A percentile compares a stretch with the other conserved stretches of the same genome.
Evolutionary conservation across 2,797 vertebrate species (phyloP).

Genomic region (Furcifer pardalis): DNA sequence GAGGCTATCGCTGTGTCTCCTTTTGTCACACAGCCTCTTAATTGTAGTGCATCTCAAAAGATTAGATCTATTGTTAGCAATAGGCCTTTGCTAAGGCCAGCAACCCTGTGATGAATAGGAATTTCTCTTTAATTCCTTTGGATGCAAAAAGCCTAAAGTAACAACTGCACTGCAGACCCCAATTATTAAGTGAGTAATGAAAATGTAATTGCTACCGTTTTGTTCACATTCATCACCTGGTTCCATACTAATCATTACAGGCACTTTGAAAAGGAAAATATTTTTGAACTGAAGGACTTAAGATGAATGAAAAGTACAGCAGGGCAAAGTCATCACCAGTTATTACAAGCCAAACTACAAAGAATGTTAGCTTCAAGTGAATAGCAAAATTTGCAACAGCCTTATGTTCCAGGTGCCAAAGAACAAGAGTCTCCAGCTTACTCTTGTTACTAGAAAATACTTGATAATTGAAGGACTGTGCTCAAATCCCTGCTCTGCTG

Average conservation of each 20-base stretch:
- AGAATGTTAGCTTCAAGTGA: conserved; percentile 36
- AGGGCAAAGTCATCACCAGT: conserved; percentile 55
- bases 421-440: conserved; percentile 37
- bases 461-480: not conserved
- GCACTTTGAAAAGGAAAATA: conserved; percentile 52
- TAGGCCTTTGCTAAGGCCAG: conserved; percentile 78
- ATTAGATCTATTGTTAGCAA: conserved; percentile 81
- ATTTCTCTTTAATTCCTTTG: conserved; percentile 76
- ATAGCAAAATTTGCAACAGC: conserved; percentile 60
- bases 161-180: conserved; percentile 77
- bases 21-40: conserved; percentile 85
- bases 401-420: conserved; percentile 39
- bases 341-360: conserved; percentile 56
- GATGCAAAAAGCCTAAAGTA: conserved; percentile 79
- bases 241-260: conserved; percentile 77
- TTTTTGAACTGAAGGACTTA: conserved; percentile 26
- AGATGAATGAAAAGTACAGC: conserved; percentile 22
- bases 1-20: conserved; percentile 78
- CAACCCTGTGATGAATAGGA: conserved; percentile 75
- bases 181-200: conserved; percentile 88
- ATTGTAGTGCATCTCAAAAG: conserved; percentile 81
- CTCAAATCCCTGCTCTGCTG: not conserved
- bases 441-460: not conserved
- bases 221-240: conserved; percentile 74
- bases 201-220: conserved; percentile 79